Evolutionary conservation across 2,888 invertebrate species (phyloP), one percentile per base, ranked within the genome.

Genomic region (Cepaea hortensis): DNA sequence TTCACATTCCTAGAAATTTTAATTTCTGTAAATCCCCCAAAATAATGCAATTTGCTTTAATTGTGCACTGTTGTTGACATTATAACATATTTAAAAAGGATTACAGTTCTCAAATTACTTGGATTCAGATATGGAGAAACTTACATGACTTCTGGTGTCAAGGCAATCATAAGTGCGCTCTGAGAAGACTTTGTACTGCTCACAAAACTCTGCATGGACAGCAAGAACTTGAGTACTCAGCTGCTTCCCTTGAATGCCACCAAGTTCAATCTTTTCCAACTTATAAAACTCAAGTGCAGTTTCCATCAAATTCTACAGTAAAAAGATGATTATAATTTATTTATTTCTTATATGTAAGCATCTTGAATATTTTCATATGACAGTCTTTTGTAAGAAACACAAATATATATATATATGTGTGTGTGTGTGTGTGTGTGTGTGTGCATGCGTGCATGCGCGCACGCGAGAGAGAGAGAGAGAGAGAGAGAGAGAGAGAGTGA

Each of bases 261-360:
- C 98, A 90, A 98, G 97, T 95, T 98, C 98, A 81, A 98, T 97
- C 95, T 98, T 98, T 95, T 98, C 98, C 90, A 99, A 95, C 94
- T 98, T 98, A 94, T 97, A 96, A 94, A 98, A 98, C 95, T 99
- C 98, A 90, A 97, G 95, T 15, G 98, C 97, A 0, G 98, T 98
- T 94, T 97, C 96, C 94, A 98, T 98, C 93, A 98, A 97, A 96
- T 97, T 96, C 94, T 96, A 95, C 90, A 93, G 88, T 87, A 85
- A 46, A 65, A 13, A 35, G 13, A 79, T 79, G 2, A 4, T 4
- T 7, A 50, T 76, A 18, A 5, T 76, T 50, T 73, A 18, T 73
- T 73, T 15, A 23, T 61, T 62, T 18, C n/a, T 70, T 55, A 55
- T 11, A 55, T 55, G 6, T 35, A 35, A 35, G 35, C 35, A 35